phyloP scores from a whole-genome alignment of 2,888 invertebrate genomes.

The Helobdella robusta region DNA sequence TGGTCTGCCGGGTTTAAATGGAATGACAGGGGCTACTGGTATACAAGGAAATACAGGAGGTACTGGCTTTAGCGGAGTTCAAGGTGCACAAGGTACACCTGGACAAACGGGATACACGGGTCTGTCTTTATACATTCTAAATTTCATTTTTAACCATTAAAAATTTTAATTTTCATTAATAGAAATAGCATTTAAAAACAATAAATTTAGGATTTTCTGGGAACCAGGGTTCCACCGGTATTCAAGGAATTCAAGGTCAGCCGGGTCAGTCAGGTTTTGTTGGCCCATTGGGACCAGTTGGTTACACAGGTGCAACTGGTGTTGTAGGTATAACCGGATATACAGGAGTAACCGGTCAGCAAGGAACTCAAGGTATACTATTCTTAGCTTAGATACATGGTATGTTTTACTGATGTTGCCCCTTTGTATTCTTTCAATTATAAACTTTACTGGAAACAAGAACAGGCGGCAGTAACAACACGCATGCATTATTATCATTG shows the following conservation, averaged over 20 bases:
- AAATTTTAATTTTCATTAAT: no score
- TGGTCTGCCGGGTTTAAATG: conserved; percentile 24
- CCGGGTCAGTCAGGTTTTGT: conserved; percentile 11
- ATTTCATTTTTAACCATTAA: neutral
- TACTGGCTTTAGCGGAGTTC: conserved; percentile 14
- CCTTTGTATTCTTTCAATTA: no score
- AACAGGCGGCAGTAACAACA: no score
- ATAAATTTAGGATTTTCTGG: conserved; percentile 19
- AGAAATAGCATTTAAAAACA: no score
- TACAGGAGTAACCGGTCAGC: no score
- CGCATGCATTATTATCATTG: no score
- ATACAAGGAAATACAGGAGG: conserved; percentile 1
- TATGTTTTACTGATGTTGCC: no score
- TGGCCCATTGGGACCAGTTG: neutral
- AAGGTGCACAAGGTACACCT: conserved; percentile 21
- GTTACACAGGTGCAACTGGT: conserved; percentile 8
- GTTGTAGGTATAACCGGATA: no score
- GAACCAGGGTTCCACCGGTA: neutral
- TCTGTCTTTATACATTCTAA: neutral
- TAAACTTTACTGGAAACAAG: no score
- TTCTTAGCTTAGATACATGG: no score
- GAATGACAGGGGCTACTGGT: conserved; percentile 23
- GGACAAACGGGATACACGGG: conserved; percentile 26
- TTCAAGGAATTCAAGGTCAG: neutral
- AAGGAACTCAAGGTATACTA: no score